phyloP scores from a whole-genome alignment of 2,113 vertebrate species.

The Nannobrachium achirus region DNA sequence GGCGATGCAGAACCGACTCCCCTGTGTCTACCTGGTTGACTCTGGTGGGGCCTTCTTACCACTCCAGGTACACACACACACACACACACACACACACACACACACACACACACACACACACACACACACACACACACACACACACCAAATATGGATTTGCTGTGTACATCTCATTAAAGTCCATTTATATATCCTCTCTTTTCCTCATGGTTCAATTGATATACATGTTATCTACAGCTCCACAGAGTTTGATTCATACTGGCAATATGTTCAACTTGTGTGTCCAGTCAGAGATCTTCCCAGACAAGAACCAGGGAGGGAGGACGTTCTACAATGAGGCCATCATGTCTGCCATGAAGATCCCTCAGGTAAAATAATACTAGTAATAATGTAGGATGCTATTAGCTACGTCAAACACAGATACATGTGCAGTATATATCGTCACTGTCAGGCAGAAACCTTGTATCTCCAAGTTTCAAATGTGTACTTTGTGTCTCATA shows the following conservation, averaged over 20 bases:
- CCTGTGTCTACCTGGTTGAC: slow-evolving; percentile 84
- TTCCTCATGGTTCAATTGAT: neutral
- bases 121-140: neutral
- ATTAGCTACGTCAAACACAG: neutral
- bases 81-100: neutral
- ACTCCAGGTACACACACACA: slow-evolving; percentile 78
- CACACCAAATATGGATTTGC: no score
- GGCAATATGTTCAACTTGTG: neutral
- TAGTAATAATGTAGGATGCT: no score
- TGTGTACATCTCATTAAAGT: no score
- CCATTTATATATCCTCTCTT: no score
- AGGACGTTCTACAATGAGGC: slow-evolving; percentile 87
- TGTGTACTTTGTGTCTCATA: no score
- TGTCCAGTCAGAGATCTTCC: slow-evolving; percentile 86
- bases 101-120: neutral
- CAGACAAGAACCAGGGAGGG: slow-evolving; percentile 88
- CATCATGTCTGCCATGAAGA: slow-evolving; percentile 86
- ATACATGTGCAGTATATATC: neutral
- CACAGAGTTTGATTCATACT: neutral
- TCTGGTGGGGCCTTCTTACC: slow-evolving; percentile 87
- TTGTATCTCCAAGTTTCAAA: no score
- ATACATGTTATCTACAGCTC: neutral
- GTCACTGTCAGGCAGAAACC: no score
- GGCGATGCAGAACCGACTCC: slow-evolving; percentile 84
- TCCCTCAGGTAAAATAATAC: slow-evolving; percentile 84